Conservation (phyloP, 2,113 vertebrate genomes). For the Scortum barcoo region DNA sequence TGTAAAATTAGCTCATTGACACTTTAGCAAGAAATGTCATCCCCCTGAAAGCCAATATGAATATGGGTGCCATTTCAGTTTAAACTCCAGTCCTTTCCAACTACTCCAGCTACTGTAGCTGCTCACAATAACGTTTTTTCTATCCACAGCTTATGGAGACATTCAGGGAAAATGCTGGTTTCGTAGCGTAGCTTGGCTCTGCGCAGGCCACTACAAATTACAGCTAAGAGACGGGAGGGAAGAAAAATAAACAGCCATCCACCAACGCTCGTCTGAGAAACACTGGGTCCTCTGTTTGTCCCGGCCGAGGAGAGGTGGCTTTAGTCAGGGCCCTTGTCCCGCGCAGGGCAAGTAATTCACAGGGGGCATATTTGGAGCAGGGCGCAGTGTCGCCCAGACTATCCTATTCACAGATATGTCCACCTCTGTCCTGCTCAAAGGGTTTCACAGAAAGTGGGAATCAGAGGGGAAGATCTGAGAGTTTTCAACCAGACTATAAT, state of each 20-base stretch:
- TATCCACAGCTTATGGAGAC: not conserved
- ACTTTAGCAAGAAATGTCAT: not conserved
- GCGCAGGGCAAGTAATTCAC: constrained; percentile 46
- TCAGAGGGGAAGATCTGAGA: not conserved
- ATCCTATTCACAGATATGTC: constrained; percentile 22
- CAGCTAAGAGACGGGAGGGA: not conserved
- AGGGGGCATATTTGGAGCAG: constrained; percentile 46
- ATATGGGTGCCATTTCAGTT: not conserved
- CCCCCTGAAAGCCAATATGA: not conserved
- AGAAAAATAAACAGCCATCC: constrained; percentile 46
- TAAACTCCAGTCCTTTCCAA: not conserved
- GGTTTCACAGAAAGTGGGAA: not conserved
- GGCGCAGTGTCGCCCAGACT: constrained; percentile 25
- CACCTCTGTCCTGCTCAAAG: not conserved
- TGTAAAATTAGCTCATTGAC: constrained; percentile 4
- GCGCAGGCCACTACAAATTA: constrained; percentile 33
- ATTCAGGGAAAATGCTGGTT: not conserved
- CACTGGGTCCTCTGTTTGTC: constrained; percentile 66
- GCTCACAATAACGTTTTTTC: not conserved
- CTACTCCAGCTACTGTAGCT: not conserved
- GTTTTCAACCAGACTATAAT: not conserved
- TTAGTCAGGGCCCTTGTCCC: constrained; percentile 33
- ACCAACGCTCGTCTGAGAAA: constrained; percentile 47
- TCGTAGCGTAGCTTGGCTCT: not conserved
- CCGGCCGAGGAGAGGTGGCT: constrained; percentile 29